These are phyloP conservation scores for Turdus rufiventris DNA, from an alignment of 2,113 vertebrate species.

Conservation along the genomic window DNA sequence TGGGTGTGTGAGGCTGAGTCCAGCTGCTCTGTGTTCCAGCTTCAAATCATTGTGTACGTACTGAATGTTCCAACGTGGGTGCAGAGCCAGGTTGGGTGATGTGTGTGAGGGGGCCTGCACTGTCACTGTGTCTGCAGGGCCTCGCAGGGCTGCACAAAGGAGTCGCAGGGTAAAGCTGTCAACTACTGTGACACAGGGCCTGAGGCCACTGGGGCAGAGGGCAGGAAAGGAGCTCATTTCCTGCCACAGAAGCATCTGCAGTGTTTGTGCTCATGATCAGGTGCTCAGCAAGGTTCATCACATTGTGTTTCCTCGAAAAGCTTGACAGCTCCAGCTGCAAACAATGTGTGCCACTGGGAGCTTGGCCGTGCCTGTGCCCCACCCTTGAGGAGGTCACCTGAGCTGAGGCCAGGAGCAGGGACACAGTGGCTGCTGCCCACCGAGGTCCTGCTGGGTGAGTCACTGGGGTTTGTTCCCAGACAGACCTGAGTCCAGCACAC, in stretches of 20 bases:
- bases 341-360: background rate
- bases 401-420: background rate
- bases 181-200: constrained; percentile 20
- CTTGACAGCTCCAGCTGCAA: background rate
- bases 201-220: background rate
- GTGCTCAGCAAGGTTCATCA: background rate
- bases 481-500: background rate
- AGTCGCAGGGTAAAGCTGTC: constrained; percentile 6
- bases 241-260: background rate
- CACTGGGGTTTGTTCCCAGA: background rate
- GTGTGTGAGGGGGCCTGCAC: background rate
- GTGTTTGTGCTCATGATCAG: background rate
- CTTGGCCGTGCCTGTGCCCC: background rate
- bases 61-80: constrained; percentile 28
- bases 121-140: background rate
- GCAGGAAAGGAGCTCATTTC: background rate
- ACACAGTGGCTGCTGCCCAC: background rate
- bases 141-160: background rate
- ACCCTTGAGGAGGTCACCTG: background rate
- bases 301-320: background rate
- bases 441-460: background rate
- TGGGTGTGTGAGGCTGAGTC: background rate
- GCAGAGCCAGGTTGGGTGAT: background rate
- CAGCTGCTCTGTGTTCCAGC: constrained; percentile 20
- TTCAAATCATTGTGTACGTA: constrained; percentile 49